These are phyloP conservation scores for Tribolium freemani DNA, from an alignment of 2,888 invertebrate genomes.

Conservation along the genomic window DNA sequence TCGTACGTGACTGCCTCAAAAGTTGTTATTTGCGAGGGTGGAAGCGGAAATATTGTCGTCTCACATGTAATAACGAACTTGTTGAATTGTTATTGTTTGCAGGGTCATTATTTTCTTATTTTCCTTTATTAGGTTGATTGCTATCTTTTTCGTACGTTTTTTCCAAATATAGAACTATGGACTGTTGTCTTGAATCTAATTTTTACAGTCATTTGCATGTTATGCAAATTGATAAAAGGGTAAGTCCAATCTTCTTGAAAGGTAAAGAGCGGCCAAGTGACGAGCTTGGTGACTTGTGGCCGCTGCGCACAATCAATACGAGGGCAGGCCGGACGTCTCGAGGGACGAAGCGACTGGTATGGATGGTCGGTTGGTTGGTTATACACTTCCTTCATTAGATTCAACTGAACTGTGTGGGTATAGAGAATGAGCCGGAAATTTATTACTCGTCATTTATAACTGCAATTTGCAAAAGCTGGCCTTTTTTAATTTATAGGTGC, in stretches of 20 bases:
- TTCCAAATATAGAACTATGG: neutral
- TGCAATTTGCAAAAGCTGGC: too few relatives aligned
- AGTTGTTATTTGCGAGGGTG: neutral
- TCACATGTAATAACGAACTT: constrained; percentile 13
- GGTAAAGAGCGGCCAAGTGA: constrained; percentile 22
- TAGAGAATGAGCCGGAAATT: neutral
- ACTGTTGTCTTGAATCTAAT: neutral
- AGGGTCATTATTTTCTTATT: neutral
- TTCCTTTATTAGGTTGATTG: neutral
- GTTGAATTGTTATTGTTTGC: constrained; percentile 33
- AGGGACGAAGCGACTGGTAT: constrained; percentile 39
- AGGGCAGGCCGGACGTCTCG: constrained; percentile 50
- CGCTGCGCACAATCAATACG: constrained; percentile 52
- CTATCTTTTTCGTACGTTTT: neutral
- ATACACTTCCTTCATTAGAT: constrained; percentile 1
- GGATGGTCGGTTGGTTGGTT: neutral
- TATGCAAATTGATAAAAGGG: neutral
- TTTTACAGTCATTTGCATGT: neutral
- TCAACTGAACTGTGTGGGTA: neutral
- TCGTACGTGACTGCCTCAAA: neutral
- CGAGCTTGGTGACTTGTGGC: constrained; percentile 43
- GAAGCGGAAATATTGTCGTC: constrained; percentile 6
- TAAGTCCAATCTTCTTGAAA: neutral
- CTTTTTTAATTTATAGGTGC: too few relatives aligned
- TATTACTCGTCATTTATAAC: neutral